Base-by-base conservation (phyloP, 1,140 invertebrate species). In the Drosophila ogumai region DNA sequence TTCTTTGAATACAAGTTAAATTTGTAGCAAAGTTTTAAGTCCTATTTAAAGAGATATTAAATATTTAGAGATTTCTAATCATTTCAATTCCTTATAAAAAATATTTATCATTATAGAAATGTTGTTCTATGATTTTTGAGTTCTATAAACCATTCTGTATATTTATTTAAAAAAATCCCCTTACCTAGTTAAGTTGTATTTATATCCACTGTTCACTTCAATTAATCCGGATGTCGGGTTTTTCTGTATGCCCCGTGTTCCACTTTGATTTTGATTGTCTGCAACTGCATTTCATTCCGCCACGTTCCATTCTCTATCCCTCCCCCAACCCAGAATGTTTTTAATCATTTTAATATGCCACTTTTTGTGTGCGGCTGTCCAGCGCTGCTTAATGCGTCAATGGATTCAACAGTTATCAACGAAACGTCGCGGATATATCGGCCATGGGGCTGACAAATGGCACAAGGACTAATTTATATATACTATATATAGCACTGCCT, bases 311-410 rank as follows among this genome's bases (percentile, higher is more conserved):
- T 36, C 44, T 32, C 58, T n/a, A 12, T 22, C 17, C 12, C 19
- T 8, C 6, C 25, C 12, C 32, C 19, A 41, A 31, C 28, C 34
- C 49, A 8, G 40, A 44, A 46, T 32, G 71, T 67, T 82, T 85
- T 82, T 79, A 87, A 88, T 88, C 80, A 87, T 77, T 74, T 88
- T 88, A 87, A 87, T 88, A 88, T 78, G 67, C 67, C 76, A 75
- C 60, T 86, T 87, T 87, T 82, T 86, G 75, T 59, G 49, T 28
- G 52, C 52, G 60, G 28, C 78, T 79, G 71, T 71, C 64, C 49
- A 46, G 58, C 54, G 34, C 38, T 68, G 84, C 84, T 82, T 82
- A 73, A 69, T 82, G 79, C 79, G 61, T 61, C 72, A 81, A 77
- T 81, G 79, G 66, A 66, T 75, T 78, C 68, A 43, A 44, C 75